A percentile compares a stretch with the other conserved stretches of the same genome.
phyloP scores from a whole-genome alignment of 2,888 invertebrate species.

The Peribatodes rhomboidaria region DNA sequence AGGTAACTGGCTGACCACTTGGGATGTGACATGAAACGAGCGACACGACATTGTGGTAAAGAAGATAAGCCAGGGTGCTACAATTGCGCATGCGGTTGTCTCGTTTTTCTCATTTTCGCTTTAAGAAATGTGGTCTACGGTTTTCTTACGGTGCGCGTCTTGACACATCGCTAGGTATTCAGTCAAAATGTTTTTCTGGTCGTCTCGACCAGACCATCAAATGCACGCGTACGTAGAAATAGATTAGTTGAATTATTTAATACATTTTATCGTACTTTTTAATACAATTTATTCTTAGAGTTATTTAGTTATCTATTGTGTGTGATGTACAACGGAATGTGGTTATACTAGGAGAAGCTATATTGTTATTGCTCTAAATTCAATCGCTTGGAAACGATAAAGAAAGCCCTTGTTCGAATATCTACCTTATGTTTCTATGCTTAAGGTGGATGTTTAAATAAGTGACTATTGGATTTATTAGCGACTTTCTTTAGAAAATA shows the following conservation, averaged over 20 bases:
- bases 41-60: too few species aligned
- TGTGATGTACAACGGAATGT: constrained; percentile 8
- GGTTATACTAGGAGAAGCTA: background rate
- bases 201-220: background rate
- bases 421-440: too few species aligned
- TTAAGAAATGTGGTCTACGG: too few species aligned
- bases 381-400: background rate
- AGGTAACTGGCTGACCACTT: background rate
- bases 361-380: background rate
- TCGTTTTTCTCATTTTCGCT: too few species aligned
- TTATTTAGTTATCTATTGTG: constrained; percentile 7
- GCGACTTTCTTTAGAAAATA: background rate
- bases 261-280: background rate
- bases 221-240: background rate
- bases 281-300: constrained; percentile 2
- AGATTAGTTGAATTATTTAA: background rate
- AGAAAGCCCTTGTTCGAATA: too few species aligned
- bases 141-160: background rate
- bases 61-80: too few species aligned
- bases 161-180: background rate
- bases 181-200: background rate
- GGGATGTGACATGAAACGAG: background rate
- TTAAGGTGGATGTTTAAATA: too few species aligned
- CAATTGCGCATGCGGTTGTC: too few species aligned
- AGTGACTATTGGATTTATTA: background rate